Evolutionary conservation across 2,797 vertebrate genomes (phyloP).

Genomic region (Acipenser ruthenus): DNA sequence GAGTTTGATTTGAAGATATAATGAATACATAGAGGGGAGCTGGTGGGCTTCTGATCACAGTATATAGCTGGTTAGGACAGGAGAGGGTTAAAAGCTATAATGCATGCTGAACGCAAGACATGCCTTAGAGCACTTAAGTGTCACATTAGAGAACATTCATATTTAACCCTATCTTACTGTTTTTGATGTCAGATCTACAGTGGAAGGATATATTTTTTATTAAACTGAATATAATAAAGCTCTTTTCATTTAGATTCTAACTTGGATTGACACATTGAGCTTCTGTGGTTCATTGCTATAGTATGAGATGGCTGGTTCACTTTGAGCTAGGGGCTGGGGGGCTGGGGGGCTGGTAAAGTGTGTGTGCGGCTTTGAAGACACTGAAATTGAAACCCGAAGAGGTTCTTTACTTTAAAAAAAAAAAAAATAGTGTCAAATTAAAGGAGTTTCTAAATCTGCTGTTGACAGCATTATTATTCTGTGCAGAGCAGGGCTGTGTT

Average conservation of each 20-base stretch:
- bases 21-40: too few relatives aligned
- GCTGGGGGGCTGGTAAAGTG: slow-evolving; percentile 14
- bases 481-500: background rate
- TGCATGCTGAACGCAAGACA: slow-evolving; percentile 8
- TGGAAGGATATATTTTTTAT: too few relatives aligned
- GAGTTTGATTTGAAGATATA: too few relatives aligned
- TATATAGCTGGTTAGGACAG: too few relatives aligned
- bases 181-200: background rate
- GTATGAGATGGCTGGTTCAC: background rate
- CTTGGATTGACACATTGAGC: slow-evolving; percentile 55
- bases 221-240: slow-evolving; percentile 34
- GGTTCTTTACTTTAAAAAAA: too few relatives aligned
- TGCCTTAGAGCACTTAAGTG: slow-evolving; percentile 13
- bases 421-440: too few relatives aligned
- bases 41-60: too few relatives aligned
- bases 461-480: background rate
- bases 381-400: slow-evolving; percentile 14
- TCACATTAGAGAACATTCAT: slow-evolving; percentile 34
- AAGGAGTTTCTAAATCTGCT: too few relatives aligned
- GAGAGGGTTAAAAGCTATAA: slow-evolving; percentile 8
- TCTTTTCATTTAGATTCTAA: slow-evolving; percentile 63
- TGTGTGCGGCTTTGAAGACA: slow-evolving; percentile 9
- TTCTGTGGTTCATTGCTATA: background rate
- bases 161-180: slow-evolving; percentile 29
- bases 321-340: background rate